These are phyloP conservation scores for Heliconius hewitsoni DNA, from an alignment of 1,140 invertebrate genomes.

Conservation along the genomic window DNA sequence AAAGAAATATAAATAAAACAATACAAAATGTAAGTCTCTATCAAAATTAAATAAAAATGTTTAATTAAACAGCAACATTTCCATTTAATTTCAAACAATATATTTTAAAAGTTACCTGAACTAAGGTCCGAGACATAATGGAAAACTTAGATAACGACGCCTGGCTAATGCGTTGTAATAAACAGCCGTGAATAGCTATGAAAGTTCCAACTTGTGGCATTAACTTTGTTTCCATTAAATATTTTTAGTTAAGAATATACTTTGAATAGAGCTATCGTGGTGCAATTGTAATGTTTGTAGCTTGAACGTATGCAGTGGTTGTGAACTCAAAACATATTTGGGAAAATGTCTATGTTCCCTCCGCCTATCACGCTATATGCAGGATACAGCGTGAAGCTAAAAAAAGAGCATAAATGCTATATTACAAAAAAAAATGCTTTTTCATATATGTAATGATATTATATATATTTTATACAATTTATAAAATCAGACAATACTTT, in stretches of 20 bases:
- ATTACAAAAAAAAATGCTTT: too few relatives aligned
- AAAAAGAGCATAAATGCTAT: too few relatives aligned
- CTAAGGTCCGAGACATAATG: neutral
- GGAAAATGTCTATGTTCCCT: too few relatives aligned
- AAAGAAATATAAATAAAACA: neutral
- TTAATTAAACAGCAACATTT: neutral
- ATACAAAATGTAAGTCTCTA: neutral
- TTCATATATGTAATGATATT: too few relatives aligned
- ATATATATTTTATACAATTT: too few relatives aligned
- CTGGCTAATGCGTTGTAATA: constrained; percentile 8
- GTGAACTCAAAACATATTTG: too few relatives aligned
- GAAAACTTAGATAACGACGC: constrained; percentile 5
- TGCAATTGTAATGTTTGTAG: too few relatives aligned
- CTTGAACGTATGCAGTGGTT: too few relatives aligned
- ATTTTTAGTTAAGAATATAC: neutral
- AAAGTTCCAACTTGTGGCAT: neutral
- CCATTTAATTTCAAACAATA: constrained; percentile 1
- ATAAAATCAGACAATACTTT: too few relatives aligned
- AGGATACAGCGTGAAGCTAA: too few relatives aligned
- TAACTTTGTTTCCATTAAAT: neutral
- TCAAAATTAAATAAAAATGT: neutral
- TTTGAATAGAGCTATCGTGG: neutral
- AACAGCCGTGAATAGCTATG: constrained; percentile 1
- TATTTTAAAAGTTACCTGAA: constrained; percentile 6
- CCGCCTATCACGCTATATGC: too few relatives aligned